Base-by-base conservation (phyloP, 2,113 vertebrate species). In the Montifringilla adamsi region DNA sequence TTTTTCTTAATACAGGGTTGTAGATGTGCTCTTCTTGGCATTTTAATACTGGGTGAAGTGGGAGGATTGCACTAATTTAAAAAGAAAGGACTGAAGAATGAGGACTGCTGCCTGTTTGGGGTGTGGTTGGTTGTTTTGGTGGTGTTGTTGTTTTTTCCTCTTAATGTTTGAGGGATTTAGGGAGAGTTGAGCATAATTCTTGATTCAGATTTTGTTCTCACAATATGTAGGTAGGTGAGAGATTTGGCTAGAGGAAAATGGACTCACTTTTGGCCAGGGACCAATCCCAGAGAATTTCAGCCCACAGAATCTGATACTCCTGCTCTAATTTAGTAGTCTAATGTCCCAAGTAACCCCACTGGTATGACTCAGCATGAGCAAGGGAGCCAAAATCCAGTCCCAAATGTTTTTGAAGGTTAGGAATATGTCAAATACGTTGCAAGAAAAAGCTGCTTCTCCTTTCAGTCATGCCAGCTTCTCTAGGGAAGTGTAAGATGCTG, bases 391-490 rank as follows among this genome's bases (percentile, higher is more conserved):
- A 95, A 92, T 58, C 66, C 66, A 92, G 24, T 37, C 53, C 80
- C 86, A 62, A 64, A 89, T 58, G 44, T 66, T 94, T 93, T 62
- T 96, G 96, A 97, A 97, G 95, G 95, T 95, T 95, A 94, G 27
- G 37, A 89, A 26, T 84, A 72, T 94, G 88, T 96, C 94, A 92
- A 92, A 82, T 64, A 78, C 9, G 0, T 49, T 76, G 43, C 13
- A 72, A 72, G 83, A 90, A 92, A 80, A 81, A 50, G 41, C 49
- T 58, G 37, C 15, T 72, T 84, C 49, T 77, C 35, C 58, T 73
- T 83, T 74, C 35, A 74, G 76, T 70, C 83, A 47, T 62, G 18
- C 53, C 72, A 70, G 15, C 76, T 84, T 92, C 83, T 94, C 73
- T 49, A 82, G 49, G 27, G n/a, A 90, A 89, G 64, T 0, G 0